phyloP scores from a whole-genome alignment of 1,140 invertebrate species.

The Aphaenogaster floridana region DNA sequence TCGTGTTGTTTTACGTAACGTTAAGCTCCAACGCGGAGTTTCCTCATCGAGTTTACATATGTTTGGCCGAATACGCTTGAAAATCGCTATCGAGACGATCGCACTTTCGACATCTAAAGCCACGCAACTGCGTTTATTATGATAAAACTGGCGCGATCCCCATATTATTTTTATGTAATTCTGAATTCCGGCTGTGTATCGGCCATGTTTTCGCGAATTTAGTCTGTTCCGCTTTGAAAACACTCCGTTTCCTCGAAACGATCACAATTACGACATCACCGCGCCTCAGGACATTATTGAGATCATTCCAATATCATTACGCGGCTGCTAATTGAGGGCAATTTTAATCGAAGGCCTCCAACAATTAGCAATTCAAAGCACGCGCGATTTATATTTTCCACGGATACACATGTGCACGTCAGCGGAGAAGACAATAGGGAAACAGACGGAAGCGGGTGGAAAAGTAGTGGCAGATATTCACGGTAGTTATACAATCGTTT shows the following conservation, averaged over 20 bases:
- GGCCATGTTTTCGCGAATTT: not conserved
- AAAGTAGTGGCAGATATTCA: too few relatives aligned
- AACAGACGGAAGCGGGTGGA: not conserved
- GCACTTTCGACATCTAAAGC: not conserved
- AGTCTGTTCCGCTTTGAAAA: not conserved
- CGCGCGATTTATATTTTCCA: not conserved
- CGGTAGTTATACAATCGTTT: not conserved
- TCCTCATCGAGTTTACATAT: not conserved
- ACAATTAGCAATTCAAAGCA: slow-evolving; percentile 24
- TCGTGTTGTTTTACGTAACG: not conserved
- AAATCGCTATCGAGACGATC: not conserved
- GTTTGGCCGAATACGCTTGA: not conserved
- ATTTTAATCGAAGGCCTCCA: not conserved
- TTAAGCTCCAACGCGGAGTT: not conserved
- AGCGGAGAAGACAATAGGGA: not conserved
- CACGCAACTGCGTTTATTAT: not conserved
- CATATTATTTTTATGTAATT: not conserved
- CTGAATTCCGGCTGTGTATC: not conserved
- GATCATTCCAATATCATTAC: not conserved
- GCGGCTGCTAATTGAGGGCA: not conserved
- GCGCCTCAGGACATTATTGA: not conserved
- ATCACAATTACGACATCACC: not conserved
- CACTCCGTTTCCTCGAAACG: not conserved
- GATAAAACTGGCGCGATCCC: not conserved
- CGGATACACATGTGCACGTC: not conserved